Base-by-base conservation (phyloP, 1,140 invertebrate species). In the Aphaenogaster rudis region DNA sequence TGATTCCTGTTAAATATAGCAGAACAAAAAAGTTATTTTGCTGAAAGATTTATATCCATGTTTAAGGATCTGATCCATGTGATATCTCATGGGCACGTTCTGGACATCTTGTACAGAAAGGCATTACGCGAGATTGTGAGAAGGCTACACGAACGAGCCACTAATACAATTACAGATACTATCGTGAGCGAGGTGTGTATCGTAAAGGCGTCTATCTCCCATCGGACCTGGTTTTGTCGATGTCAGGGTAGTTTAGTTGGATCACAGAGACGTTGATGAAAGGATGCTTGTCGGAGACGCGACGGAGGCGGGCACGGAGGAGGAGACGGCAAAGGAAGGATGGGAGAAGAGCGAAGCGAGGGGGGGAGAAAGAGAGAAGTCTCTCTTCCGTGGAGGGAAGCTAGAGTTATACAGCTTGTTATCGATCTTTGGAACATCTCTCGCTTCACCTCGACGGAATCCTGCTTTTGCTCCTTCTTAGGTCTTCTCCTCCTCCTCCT, bases 201-300 rank as follows among this genome's bases (percentile, higher is more conserved):
- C 86, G 88, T 84, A 88, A 88, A 88, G 69, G 76, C 78, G 76
- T 82, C 88, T 88, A 87, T 88, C 88, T 87, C 79, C 88, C 77
- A 88, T 87, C 87, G 86, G 86, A 80, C 87, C 54, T 88, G 59
- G 77, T 84, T 72, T 82, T 86, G 86, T 88, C 82, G 86, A 87
- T 86, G 86, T 88, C 86, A 87, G 82, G 63, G 71, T 78, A 87
- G 86, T 88, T 88, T 88, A 87, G 86, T 86, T 63, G 86, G 86
- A 87, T 88, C 86, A 82, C 85, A 87, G 79, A 87, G 85, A 86
- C 84, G 84, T 86, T 86, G 84, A 86, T 86, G 84, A 86, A 86
- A 86, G 84, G 84, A 86, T 86, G 82, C 85, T 86, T 71, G 61
- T 69, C 63, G 63, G 64, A 71, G 78, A 80, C 48, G 63, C 54